Base-by-base conservation (phyloP, 2,113 vertebrate species). In the Nymphicus hollandicus region DNA sequence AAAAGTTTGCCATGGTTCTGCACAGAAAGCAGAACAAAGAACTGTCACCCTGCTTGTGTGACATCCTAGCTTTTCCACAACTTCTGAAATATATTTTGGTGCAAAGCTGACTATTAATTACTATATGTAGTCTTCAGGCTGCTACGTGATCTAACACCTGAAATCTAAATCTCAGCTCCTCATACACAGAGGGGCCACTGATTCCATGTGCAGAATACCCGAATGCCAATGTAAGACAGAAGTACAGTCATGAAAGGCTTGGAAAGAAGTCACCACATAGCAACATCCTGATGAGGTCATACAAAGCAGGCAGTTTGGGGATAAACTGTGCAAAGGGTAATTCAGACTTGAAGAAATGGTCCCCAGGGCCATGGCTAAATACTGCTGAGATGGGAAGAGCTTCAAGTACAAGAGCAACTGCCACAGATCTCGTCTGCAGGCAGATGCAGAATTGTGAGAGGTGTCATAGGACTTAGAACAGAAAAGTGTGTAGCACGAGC, bases 391-490 rank as follows among this genome's bases (percentile, higher is more conserved):
- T n/a, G 52, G 16, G 20, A 19, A 83, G 37, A 68, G 29, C 25
- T 88, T 72, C 46, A 60, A 12, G 25, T 9, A 19, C 22, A 85
- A 58, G 46, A 88, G 31, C 17, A 52, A 12, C 33, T 41, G 61
- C 5, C n/a, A 25, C 16, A 35, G 47, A 14, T n/a, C 33, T 60
- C 3, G 0, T 10, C 39, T 33, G 17, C 33, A 43, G 80, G 58
- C 28, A 47, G 64, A 29, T 0, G 5, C 7, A 27, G 65, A 47
- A 3, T 27, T 50, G 19, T 0, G 0, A 37, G 52, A 16, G 11
- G 17, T 25, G 17, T 44, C n/a, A 16, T 0, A 13, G n/a, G 31
- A 35, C 13, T 39, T 23, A 2, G 3, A 4, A 25, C 24, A 46
- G n/a, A 25, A 46, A 35, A 52, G 20, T 7, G 20, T 2, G 22